Evolutionary conservation across 1,140 invertebrate species (phyloP).

Genomic region (Leptinotarsa lineolata): DNA sequence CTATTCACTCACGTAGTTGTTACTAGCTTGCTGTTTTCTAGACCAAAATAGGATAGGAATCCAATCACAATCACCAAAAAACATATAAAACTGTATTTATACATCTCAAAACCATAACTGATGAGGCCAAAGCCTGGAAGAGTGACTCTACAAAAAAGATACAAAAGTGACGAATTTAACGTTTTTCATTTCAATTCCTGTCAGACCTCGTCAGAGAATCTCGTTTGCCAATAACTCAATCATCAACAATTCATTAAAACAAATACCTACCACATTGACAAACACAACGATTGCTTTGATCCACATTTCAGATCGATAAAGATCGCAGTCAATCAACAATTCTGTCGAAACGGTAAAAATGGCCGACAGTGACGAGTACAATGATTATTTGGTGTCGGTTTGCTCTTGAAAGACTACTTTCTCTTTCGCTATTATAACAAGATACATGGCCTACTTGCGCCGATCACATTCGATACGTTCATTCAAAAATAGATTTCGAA

Average conservation of each 20-base stretch:
- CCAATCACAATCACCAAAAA: too few relatives aligned
- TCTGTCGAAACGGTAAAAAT: conserved; percentile 25
- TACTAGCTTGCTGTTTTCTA: too few relatives aligned
- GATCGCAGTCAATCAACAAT: conserved; percentile 12
- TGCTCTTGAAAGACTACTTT: conserved; percentile 29
- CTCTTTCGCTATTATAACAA: conserved; percentile 29
- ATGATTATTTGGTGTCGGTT: conserved; percentile 27
- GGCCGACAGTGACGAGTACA: conserved; percentile 18
- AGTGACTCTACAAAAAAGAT: too few relatives aligned
- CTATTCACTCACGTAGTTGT: too few relatives aligned
- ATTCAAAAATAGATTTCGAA: conserved; percentile 22
- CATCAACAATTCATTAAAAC: background rate
- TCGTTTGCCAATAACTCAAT: background rate
- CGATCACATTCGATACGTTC: conserved; percentile 22
- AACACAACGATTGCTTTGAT: conserved; percentile 23
- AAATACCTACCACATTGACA: background rate
- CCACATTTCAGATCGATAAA: conserved; percentile 20
- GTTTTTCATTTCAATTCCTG: too few relatives aligned
- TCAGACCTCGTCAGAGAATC: too few relatives aligned
- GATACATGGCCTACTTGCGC: conserved; percentile 25
- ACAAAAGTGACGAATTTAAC: too few relatives aligned
- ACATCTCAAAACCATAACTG: too few relatives aligned
- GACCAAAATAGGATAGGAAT: too few relatives aligned
- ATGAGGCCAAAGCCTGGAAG: too few relatives aligned
- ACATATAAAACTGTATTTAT: too few relatives aligned